Percentiles rank a stretch among this genome's conserved stretches.
phyloP scores from a whole-genome alignment of 2,113 vertebrate species.

The Edolisoma coerulescens region DNA sequence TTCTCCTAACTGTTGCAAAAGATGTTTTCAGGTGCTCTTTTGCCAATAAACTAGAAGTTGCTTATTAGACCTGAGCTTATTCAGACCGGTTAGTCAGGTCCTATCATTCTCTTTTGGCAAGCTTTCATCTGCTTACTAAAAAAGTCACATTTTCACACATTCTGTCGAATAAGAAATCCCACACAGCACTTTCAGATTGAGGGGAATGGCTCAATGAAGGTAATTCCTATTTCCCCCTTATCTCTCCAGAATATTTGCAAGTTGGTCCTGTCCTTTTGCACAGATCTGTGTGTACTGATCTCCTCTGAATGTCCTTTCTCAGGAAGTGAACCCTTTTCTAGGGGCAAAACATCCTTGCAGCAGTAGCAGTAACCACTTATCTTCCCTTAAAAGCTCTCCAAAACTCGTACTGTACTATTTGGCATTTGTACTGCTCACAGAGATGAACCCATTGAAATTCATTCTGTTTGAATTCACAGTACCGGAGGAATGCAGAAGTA shows the following conservation, averaged over 20 bases:
- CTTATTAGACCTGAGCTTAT: neutral
- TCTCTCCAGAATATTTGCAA: neutral
- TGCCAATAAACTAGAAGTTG: neutral
- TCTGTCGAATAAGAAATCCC: neutral
- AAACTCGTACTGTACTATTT: neutral
- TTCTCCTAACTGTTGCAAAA: neutral
- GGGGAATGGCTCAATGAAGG: neutral
- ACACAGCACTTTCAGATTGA: neutral
- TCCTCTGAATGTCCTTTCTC: neutral
- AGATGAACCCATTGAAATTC: constrained; percentile 8
- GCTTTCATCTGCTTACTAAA: neutral
- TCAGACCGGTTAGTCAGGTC: neutral
- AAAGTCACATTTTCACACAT: neutral
- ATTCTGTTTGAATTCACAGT: neutral
- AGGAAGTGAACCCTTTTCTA: neutral
- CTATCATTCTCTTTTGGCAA: neutral
- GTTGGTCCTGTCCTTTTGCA: neutral
- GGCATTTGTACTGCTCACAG: neutral
- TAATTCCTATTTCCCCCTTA: neutral
- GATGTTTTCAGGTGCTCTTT: neutral
- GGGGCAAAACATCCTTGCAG: neutral
- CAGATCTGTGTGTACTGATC: neutral
- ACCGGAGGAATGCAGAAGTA: constrained; percentile 7
- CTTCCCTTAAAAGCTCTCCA: neutral
- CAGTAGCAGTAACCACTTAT: neutral